phyloP scores from a whole-genome alignment of 1,140 invertebrate species.

The Lucilia sericata region DNA sequence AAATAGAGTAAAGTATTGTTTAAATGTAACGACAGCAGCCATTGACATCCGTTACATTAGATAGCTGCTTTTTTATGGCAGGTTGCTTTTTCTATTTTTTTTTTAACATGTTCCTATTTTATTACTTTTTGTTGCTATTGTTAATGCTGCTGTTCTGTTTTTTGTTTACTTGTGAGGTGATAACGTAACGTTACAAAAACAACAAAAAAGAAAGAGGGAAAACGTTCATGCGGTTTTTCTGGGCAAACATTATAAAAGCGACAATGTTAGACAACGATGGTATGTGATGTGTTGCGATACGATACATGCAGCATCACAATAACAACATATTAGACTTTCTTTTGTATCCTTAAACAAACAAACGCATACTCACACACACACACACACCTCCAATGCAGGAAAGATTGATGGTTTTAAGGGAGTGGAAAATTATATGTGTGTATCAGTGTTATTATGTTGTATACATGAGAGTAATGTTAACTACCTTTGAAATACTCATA shows the following conservation, averaged over 20 bases:
- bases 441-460: not conserved
- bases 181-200: conserved; percentile 28
- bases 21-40: conserved; percentile 38
- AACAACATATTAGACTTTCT: too few relatives aligned
- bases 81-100: not conserved
- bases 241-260: not conserved
- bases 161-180: conserved; percentile 37
- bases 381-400: too few relatives aligned
- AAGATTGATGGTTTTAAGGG: too few relatives aligned
- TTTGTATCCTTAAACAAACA: too few relatives aligned
- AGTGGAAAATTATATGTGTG: not conserved
- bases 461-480: conserved; percentile 30
- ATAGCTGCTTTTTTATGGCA: conserved; percentile 20
- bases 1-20: conserved; percentile 23
- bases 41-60: conserved; percentile 40
- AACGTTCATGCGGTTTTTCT: conserved; percentile 17
- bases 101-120: not conserved
- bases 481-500: conserved; percentile 31
- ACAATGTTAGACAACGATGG: not conserved
- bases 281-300: too few relatives aligned
- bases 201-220: conserved; percentile 20
- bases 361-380: too few relatives aligned
- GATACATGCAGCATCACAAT: too few relatives aligned
- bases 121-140: not conserved
- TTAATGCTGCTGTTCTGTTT: not conserved